Conservation (phyloP, 2,113 vertebrate genomes). For the Natator depressus region DNA sequence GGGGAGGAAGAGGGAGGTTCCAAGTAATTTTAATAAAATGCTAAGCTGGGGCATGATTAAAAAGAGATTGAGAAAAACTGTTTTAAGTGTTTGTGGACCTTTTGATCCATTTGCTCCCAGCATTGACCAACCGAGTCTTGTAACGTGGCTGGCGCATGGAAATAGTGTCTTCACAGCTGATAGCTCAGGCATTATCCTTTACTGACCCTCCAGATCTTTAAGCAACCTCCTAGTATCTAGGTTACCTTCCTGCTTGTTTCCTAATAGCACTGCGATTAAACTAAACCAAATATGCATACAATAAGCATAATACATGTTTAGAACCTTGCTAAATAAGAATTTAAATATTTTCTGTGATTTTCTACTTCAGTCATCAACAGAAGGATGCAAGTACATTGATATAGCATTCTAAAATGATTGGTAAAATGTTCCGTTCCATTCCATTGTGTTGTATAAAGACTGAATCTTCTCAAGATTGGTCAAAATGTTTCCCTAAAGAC, state of each 20-base stretch:
- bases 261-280: neutral
- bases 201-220: neutral
- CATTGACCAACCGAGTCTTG: constrained; percentile 19
- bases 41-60: neutral
- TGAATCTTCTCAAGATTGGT: neutral
- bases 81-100: constrained; percentile 10
- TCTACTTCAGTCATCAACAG: neutral
- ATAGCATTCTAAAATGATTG: neutral
- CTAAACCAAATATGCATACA: neutral
- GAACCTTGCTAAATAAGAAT: neutral
- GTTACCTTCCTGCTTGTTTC: neutral
- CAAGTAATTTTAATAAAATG: neutral
- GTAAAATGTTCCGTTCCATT: neutral
- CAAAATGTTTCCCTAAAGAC: neutral
- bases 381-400: neutral
- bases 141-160: neutral
- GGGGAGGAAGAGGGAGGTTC: neutral
- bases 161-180: neutral
- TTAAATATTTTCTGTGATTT: neutral
- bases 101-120: constrained; percentile 31
- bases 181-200: neutral
- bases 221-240: neutral
- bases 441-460: neutral
- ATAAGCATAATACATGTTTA: neutral
- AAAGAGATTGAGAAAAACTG: neutral